These are phyloP conservation scores for Patella ulyssiponensis DNA, from an alignment of 2,888 invertebrate species.

Conservation along the genomic window DNA sequence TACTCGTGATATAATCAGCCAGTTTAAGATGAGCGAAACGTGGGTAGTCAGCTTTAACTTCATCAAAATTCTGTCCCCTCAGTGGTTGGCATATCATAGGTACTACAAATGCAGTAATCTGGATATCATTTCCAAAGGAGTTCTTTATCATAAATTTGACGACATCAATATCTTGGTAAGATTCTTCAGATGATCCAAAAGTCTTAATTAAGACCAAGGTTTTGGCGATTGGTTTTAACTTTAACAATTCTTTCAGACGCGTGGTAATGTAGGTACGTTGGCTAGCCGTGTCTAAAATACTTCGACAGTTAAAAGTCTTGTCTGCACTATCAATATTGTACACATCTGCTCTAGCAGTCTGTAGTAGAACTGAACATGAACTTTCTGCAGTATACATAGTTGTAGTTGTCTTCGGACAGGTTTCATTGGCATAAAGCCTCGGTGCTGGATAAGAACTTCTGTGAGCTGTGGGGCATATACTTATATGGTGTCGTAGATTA, in stretches of 20 bases:
- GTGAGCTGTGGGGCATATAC: neutral
- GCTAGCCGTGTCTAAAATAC: constrained; percentile 2
- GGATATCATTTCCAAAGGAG: neutral
- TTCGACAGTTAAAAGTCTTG: neutral
- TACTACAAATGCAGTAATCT: neutral
- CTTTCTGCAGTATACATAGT: neutral
- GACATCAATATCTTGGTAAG: neutral
- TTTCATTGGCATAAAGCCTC: no score
- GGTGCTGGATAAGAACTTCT: neutral
- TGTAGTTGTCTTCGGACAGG: neutral
- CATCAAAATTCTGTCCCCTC: neutral
- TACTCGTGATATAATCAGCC: neutral
- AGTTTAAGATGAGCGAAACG: neutral
- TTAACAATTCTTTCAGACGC: neutral
- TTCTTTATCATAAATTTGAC: neutral
- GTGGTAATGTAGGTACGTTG: neutral
- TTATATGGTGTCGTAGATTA: neutral
- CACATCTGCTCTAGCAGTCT: neutral
- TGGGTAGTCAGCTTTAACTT: neutral
- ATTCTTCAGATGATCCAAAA: neutral
- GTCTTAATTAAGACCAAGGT: neutral
- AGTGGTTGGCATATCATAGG: neutral
- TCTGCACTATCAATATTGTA: neutral
- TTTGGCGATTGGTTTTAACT: neutral
- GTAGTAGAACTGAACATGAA: constrained; percentile 1